Evolutionary conservation across 2,888 invertebrate genomes (phyloP).

Genomic region (Nasonovia ribisnigri): DNA sequence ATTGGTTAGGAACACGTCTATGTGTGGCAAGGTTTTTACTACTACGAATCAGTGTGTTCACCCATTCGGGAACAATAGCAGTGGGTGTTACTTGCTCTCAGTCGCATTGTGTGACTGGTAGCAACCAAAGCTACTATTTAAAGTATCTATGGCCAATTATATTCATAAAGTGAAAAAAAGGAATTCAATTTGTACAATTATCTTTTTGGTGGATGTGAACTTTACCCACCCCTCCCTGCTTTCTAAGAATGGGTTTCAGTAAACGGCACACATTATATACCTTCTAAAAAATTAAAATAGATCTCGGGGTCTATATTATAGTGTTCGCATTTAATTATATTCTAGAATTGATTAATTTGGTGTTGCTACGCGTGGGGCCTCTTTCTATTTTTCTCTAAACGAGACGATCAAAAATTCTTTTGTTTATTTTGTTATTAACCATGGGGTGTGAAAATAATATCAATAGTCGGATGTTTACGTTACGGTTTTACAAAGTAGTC

Average conservation of each 20-base stretch:
- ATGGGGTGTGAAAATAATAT: neutral
- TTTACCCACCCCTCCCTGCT: neutral
- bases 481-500: neutral
- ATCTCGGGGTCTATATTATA: neutral
- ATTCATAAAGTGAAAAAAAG: neutral
- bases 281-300: conserved; percentile 69
- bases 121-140: no score
- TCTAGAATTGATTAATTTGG: neutral
- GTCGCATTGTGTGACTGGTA: no score
- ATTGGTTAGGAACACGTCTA: no score
- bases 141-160: no score
- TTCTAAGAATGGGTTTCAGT: neutral
- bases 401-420: neutral
- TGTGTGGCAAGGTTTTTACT: no score
- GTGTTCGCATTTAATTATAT: neutral
- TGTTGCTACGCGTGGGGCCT: neutral
- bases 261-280: conserved; percentile 73
- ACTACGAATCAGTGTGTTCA: no score
- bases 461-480: neutral
- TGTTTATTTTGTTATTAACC: neutral
- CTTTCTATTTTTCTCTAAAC: no score
- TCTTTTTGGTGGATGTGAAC: neutral
- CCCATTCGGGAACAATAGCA: no score
- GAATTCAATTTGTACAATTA: neutral
- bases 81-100: no score